Evolutionary conservation across 2,797 vertebrate genomes (phyloP).

Genomic region (Myotis pilosus): DNA sequence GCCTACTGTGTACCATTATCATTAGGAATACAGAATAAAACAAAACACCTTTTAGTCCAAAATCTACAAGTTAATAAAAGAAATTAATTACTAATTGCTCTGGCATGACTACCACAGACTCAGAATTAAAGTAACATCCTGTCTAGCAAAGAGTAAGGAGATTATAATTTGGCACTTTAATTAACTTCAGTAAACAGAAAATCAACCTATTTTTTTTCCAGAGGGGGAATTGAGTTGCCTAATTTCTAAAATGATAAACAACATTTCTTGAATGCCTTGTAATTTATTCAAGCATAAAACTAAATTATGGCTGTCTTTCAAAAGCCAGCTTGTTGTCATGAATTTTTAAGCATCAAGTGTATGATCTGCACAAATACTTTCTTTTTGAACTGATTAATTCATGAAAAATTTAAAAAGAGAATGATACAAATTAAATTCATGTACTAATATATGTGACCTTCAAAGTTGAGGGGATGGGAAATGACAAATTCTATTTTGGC

Average conservation of each 20-base stretch:
- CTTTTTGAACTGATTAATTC: constrained; percentile 55
- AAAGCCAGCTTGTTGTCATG: constrained; percentile 55
- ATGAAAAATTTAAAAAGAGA: constrained; percentile 39
- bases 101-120: not conserved
- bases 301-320: constrained; percentile 69
- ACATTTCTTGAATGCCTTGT: constrained; percentile 58
- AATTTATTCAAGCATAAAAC: constrained; percentile 67
- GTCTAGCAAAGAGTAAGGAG: not conserved
- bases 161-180: constrained; percentile 64
- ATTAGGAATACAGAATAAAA: not conserved
- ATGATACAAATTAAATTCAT: not conserved
- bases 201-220: not conserved
- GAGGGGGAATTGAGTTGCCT: constrained; percentile 27
- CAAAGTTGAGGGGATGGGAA: not conserved
- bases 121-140: constrained; percentile 51
- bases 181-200: constrained; percentile 67
- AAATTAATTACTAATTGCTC: not conserved
- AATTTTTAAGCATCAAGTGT: constrained; percentile 65
- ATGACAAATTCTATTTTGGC: not conserved
- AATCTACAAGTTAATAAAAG: not conserved
- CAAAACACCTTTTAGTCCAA: not conserved
- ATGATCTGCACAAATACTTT: constrained; percentile 16
- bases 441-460: not conserved
- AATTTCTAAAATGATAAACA: constrained; percentile 69
- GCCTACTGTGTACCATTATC: not conserved